Evolutionary conservation across 2,113 vertebrate species (phyloP).

Genomic region (Atrichornis clamosus): DNA sequence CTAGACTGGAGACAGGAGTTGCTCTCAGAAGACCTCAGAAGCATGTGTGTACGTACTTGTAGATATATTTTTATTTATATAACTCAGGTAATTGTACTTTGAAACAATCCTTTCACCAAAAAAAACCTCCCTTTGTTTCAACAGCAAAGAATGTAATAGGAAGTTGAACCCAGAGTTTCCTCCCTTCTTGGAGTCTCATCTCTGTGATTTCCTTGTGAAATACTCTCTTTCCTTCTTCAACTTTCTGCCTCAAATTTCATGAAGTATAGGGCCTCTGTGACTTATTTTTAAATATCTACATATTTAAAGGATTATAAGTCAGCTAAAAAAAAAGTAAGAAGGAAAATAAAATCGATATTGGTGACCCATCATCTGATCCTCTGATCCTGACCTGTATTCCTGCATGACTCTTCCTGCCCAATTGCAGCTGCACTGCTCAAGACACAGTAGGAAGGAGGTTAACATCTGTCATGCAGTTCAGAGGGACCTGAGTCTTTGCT

Average conservation of each 20-base stretch:
- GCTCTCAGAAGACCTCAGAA: neutral
- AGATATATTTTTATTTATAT: neutral
- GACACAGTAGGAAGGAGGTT: neutral
- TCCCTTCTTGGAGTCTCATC: neutral
- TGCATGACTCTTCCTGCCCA: rapidly evolving
- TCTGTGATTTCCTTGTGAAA: rapidly evolving
- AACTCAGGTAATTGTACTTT: neutral
- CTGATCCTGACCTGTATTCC: neutral
- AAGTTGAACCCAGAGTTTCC: neutral
- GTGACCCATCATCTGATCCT: neutral
- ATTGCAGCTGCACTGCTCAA: rapidly evolving
- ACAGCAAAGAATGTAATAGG: neutral
- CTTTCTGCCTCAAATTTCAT: neutral
- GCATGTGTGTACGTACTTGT: neutral
- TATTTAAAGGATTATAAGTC: neutral
- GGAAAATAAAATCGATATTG: neutral
- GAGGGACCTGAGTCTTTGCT: neutral
- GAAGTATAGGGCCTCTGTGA: neutral
- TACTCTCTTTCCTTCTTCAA: neutral
- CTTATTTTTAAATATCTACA: neutral
- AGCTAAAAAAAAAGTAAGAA: neutral
- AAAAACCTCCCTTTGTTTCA: rapidly evolving
- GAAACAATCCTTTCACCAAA: neutral
- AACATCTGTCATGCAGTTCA: neutral
- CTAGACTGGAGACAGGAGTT: neutral